Conservation (phyloP, 2,113 vertebrate genomes). For the Ginglymostoma cirratum region DNA sequence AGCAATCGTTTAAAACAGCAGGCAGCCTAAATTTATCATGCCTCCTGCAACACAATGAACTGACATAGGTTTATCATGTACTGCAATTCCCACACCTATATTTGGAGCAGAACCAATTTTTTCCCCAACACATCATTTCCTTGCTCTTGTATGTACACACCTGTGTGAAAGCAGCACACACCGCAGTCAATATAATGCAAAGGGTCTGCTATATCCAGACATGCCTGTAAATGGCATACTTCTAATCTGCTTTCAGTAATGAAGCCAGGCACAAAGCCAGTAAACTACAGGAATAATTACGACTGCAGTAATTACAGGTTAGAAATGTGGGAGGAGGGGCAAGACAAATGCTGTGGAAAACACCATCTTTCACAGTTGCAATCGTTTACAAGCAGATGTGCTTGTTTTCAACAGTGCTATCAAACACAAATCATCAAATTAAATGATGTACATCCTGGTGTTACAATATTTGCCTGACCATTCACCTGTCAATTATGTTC, state of each 20-base stretch:
- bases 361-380: conserved; percentile 19
- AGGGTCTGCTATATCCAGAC: not conserved
- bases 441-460: not conserved
- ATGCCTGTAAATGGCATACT: not conserved
- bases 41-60: not conserved
- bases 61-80: not conserved
- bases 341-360: conserved; percentile 13
- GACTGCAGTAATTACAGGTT: conserved; percentile 12
- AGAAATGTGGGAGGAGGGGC: conserved; percentile 2
- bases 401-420: conserved; percentile 13
- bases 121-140: not conserved
- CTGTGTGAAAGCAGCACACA: conserved; percentile 11
- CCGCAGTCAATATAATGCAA: not conserved
- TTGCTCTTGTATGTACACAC: not conserved
- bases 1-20: not conserved
- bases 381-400: conserved; percentile 13
- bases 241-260: not conserved
- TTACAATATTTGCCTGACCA: conserved; percentile 27
- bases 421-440: conserved; percentile 33
- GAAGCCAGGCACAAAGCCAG: conserved; percentile 32
- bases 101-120: not conserved
- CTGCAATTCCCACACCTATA: not conserved
- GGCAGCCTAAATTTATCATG: not conserved
- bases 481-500: conserved; percentile 31
- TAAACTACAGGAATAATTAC: conserved; percentile 29